Percentiles rank a stretch among this genome's conserved stretches.
These are phyloP conservation scores for Erythrolamprus reginae DNA, from an alignment of 2,113 vertebrate genomes.

Conservation along the genomic window DNA sequence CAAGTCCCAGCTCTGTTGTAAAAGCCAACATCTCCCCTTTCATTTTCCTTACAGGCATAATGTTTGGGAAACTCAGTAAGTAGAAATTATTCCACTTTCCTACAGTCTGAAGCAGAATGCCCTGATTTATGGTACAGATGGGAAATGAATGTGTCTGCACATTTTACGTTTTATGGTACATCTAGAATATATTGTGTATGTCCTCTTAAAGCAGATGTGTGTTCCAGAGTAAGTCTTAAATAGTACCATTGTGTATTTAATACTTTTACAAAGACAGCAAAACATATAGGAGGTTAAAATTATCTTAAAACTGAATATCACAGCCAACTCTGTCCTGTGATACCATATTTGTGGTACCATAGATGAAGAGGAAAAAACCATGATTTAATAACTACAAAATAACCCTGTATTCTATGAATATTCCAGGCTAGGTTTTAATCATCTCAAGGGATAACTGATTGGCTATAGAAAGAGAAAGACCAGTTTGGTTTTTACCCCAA, in stretches of 20 bases:
- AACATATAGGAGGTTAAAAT: conserved; percentile 5
- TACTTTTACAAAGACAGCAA: conserved; percentile 17
- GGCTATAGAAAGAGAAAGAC: neutral
- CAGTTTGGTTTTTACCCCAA: neutral
- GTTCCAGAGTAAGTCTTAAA: conserved; percentile 35
- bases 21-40: conserved; percentile 20
- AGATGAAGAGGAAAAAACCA: neutral
- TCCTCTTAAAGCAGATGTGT: conserved; percentile 30
- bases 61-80: neutral
- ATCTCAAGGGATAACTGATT: neutral
- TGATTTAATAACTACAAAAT: conserved; percentile 28
- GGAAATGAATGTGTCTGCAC: conserved; percentile 42
- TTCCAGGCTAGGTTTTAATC: neutral
- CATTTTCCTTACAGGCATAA: conserved; percentile 3
- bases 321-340: conserved; percentile 14
- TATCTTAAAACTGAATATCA: conserved; percentile 9
- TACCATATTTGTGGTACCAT: neutral
- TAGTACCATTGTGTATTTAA: conserved; percentile 22
- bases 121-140: conserved; percentile 37
- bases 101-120: neutral
- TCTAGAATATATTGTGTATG: conserved; percentile 51
- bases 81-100: neutral
- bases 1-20: conserved; percentile 50
- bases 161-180: conserved; percentile 45
- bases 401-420: conserved; percentile 10